Base-by-base conservation (phyloP, 2,113 vertebrate species). In the Corythornis cristatus region DNA sequence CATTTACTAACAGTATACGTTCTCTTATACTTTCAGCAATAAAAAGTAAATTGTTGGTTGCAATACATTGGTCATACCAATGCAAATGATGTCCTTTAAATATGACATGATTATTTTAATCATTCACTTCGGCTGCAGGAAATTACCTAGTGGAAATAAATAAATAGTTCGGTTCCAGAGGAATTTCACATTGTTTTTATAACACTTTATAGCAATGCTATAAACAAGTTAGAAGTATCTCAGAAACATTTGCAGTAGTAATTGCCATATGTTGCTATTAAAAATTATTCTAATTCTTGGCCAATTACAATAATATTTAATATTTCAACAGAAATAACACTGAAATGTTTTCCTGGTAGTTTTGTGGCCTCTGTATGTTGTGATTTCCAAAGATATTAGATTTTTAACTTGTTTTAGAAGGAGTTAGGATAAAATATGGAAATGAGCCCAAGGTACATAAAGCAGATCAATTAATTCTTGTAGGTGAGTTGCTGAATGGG, bases 71-170 rank as follows among this genome's bases (percentile, higher is more conserved):
- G 75, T 72, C 65, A 54, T 65, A 65, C 60, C 81, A 40, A 92
- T 91, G 91, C 87, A 95, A 96, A 96, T 91, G 40, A 42, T 96
- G 92, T 93, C 92, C 91, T 96, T 96, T 94, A 89, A 95, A 89
- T 56, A 91, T 8, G 33, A 35, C 7, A 1, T 86, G 90, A 96
- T 96, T 89, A 86, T 93, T 86, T 78, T 74, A 86, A 88, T 50
- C 89, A n/a, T 83, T 91, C 61, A 18, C 51, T 91, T 72, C 33
- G 21, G 83, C 89, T 68, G 80, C 53, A 72, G 71, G 83, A 94
- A 94, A 95, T 94, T 60, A 93, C 37, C 56, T 14, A 0, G 43
- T 77, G 37, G 86, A 90, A 65, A 85, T 74, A 93, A 89, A 93
- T 54, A 90, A 95, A 88, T 16, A 81, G 14, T 74, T 86, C 35